A percentile compares a stretch with the other conserved stretches of the same genome.
phyloP scores from a whole-genome alignment of 2,113 vertebrate species.

The Ceratotherium simum region DNA sequence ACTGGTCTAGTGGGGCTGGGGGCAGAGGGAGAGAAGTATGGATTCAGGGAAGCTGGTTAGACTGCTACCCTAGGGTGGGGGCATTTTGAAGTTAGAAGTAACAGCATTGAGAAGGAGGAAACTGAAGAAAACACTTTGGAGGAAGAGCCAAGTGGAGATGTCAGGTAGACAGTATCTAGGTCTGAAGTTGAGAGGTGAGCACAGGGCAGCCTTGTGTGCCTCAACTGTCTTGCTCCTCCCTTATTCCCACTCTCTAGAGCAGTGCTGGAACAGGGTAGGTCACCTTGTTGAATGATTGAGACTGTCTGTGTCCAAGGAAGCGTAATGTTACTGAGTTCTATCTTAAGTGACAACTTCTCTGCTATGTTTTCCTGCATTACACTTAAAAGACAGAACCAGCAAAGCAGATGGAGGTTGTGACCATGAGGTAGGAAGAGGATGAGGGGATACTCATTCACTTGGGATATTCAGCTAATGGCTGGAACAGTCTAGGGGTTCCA shows the following conservation, averaged over 20 bases:
- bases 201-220: neutral
- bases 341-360: neutral
- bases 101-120: neutral
- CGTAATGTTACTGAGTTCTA: neutral
- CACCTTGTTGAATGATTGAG: neutral
- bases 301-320: neutral
- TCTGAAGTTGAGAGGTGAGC: neutral
- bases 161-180: neutral
- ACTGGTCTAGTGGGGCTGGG: neutral
- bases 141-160: neutral
- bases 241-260: neutral
- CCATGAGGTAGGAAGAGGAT: neutral
- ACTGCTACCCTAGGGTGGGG: too few relatives aligned
- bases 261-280: fast-evolving
- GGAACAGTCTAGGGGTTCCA: too few relatives aligned
- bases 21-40: neutral
- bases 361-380: neutral
- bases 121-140: neutral
- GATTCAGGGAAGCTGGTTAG: neutral
- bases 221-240: fast-evolving
- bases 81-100: neutral
- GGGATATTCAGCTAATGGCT: neutral
- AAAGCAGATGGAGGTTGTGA: neutral
- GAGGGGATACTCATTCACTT: neutral
- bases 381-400: neutral